Percentiles rank a stretch among this genome's conserved stretches.
phyloP scores from a whole-genome alignment of 2,888 invertebrate species.

The Tachina fera region DNA sequence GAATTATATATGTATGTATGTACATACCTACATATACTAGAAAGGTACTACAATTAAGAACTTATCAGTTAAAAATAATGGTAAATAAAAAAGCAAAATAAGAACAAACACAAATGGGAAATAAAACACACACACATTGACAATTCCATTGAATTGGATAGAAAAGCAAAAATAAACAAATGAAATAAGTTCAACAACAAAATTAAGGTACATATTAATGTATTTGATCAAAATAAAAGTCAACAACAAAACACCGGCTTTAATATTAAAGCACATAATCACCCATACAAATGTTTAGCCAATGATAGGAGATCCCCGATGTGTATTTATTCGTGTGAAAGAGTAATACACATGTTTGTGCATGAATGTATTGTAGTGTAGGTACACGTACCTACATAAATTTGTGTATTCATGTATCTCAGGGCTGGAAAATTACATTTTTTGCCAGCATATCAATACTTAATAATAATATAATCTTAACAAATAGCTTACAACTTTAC shows the following conservation, averaged over 20 bases:
- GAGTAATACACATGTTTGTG: background rate
- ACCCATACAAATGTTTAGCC: slow-evolving; percentile 28
- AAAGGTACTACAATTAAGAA: slow-evolving; percentile 1
- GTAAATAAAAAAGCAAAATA: slow-evolving; percentile 32
- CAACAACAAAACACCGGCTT: slow-evolving; percentile 50
- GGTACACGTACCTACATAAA: background rate
- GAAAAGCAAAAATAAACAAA: slow-evolving; percentile 43
- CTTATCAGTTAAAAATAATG: slow-evolving; percentile 50
- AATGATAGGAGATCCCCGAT: slow-evolving; percentile 32
- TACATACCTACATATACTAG: background rate
- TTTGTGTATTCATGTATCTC: background rate
- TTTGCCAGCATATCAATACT: no score
- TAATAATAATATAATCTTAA: no score
- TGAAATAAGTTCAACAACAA: slow-evolving; percentile 20
- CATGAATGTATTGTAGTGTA: background rate
- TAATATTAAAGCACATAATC: slow-evolving; percentile 36
- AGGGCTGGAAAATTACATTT: no score
- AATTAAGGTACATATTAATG: slow-evolving; percentile 23
- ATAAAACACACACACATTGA: slow-evolving; percentile 39
- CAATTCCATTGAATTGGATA: slow-evolving; percentile 7
- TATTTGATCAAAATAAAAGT: slow-evolving; percentile 58
- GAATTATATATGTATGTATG: slow-evolving; percentile 12
- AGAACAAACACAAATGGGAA: slow-evolving; percentile 37
- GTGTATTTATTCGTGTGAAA: slow-evolving; percentile 2
- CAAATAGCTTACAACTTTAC: no score